Base-by-base conservation (phyloP, 2,797 vertebrate species). In the Anniella stebbinsi region DNA sequence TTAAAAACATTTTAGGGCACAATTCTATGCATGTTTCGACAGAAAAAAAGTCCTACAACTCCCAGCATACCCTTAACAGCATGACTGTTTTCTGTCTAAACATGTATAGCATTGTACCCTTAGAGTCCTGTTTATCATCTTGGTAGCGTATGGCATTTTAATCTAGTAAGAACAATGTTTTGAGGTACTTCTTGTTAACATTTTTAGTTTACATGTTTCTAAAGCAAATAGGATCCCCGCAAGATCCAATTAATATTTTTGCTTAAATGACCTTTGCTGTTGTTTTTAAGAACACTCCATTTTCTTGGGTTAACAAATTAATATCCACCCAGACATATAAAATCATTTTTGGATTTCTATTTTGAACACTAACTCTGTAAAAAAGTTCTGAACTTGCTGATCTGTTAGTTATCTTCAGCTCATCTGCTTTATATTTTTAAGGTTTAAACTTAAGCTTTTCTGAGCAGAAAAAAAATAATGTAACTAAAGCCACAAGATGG, bases 401-500 rank as follows among this genome's bases (percentile, higher is more conserved):
- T 86, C 60, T 66, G 9, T 51, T 63, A 45, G 3, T 12, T 33
- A 30, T 36, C 78, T 89, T 77, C 66, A 45, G 60, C 10, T 18
- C 21, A 72, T 3, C 23, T 66, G 33, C 12, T 60, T 33, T 60
- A 11, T 78, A 80, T 21, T 33, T 72, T 67, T 72, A 38, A 30
- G 1, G 5, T 75, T 88, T 73, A 41, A 80, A 45, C 28, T 36
- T 28, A 60, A 57, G 13, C 0, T 92, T 66, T 76, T 33, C 88
- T 91, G 18, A 13, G 8, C 28, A 87, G 10, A 30, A 80, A 1
- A 30, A 1, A n/a, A 15, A 72, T 11, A 1, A 86, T 92, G 86
- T 82, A 90, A 9, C 21, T 90, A 91, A 86, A 87, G 70, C 93
- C 93, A 25, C 0, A 94, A 95, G 95, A 88, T 95, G 95, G 94